Evolutionary conservation across 2,113 vertebrate genomes (phyloP).

Genomic region (Microtus montanus): DNA sequence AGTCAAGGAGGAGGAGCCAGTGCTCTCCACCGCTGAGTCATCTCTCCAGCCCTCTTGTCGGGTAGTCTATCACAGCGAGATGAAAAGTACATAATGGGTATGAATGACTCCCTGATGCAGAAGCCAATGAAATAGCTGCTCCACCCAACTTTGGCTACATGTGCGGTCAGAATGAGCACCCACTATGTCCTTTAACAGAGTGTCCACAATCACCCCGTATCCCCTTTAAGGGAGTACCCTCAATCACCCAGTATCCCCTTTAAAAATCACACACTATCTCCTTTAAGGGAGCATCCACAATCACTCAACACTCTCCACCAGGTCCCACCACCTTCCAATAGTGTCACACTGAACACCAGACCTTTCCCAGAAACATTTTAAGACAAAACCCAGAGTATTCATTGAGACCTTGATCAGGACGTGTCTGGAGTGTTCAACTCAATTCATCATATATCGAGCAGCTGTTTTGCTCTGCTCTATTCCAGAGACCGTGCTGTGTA

Average conservation of each 20-base stretch:
- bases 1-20: not conserved
- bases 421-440: not conserved
- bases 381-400: not conserved
- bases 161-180: too few relatives aligned
- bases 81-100: not conserved
- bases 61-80: not conserved
- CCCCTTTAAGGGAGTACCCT: too few relatives aligned
- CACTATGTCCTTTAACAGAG: not conserved
- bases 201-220: not conserved
- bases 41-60: not conserved
- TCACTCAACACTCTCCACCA: not conserved
- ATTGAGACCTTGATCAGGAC: not conserved
- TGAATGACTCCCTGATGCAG: too few relatives aligned
- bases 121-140: not conserved
- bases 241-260: too few relatives aligned
- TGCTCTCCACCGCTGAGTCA: not conserved
- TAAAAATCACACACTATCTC: not conserved
- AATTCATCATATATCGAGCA: not conserved
- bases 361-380: not conserved
- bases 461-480: not conserved
- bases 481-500: not conserved
- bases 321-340: not conserved
- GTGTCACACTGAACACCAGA: not conserved
- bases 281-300: too few relatives aligned
- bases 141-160: not conserved